Evolutionary conservation across 2,113 vertebrate species (phyloP).

Genomic region (Vidua macroura): DNA sequence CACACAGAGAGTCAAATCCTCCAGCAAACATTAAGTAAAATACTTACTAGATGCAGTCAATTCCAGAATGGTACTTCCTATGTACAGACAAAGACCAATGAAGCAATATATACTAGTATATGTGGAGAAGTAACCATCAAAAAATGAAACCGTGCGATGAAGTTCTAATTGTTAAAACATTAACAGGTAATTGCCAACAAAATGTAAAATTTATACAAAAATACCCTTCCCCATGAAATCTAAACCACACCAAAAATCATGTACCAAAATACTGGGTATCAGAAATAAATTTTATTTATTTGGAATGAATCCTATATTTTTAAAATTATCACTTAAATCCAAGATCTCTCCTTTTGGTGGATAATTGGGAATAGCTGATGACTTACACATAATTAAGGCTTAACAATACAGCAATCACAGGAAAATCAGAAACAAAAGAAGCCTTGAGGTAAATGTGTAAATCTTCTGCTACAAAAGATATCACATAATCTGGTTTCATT

Average conservation of each 20-base stretch:
- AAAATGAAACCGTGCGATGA: background rate
- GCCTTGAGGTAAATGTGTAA: background rate
- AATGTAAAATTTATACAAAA: background rate
- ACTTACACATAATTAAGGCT: background rate
- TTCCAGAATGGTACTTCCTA: background rate
- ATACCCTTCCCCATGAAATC: background rate
- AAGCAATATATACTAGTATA: background rate
- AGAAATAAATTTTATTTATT: background rate
- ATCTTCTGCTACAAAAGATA: background rate
- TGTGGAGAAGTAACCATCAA: background rate
- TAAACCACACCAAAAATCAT: background rate
- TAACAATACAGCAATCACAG: background rate
- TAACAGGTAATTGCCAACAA: background rate
- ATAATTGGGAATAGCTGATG: rapidly evolving
- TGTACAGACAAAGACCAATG: background rate
- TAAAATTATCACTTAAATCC: background rate
- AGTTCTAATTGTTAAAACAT: background rate
- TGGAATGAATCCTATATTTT: background rate
- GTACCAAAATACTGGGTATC: background rate
- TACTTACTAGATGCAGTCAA: background rate
- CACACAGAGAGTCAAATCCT: background rate
- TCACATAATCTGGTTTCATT: background rate
- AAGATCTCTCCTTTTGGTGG: background rate
- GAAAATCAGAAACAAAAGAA: background rate
- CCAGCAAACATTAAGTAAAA: background rate